Evolutionary conservation across 2,888 invertebrate species (phyloP).

Genomic region (Tupiocoris notatus): DNA sequence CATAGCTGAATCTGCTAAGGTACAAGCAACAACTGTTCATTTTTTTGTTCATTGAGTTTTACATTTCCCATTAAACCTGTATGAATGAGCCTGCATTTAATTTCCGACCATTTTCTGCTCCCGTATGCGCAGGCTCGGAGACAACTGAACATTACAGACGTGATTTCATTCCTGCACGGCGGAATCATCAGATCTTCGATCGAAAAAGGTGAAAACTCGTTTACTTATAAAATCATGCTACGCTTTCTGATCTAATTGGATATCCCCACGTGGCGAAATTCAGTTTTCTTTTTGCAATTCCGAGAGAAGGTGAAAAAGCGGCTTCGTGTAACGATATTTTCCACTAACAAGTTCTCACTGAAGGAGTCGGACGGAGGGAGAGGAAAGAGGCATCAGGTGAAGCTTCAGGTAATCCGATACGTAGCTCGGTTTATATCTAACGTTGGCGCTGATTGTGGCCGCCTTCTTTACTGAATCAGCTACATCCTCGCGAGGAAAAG

Average conservation of each 20-base stretch:
- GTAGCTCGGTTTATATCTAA: background rate
- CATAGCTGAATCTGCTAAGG: too few species aligned
- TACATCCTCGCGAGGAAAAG: background rate
- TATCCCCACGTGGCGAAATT: background rate
- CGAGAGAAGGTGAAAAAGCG: background rate
- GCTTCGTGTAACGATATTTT: background rate
- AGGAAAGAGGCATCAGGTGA: background rate
- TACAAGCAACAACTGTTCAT: too few species aligned
- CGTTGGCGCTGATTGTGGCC: background rate
- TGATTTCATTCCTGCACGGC: constrained; percentile 19
- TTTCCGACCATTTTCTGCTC: too few species aligned
- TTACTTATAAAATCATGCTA: background rate
- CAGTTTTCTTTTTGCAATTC: background rate
- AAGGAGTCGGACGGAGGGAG: background rate
- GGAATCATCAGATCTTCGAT: constrained; percentile 28
- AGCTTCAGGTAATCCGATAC: background rate
- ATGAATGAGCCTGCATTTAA: too few species aligned
- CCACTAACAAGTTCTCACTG: background rate
- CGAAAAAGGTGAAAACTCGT: constrained; percentile 19
- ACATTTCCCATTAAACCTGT: too few species aligned
- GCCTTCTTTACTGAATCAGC: background rate
- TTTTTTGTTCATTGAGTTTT: too few species aligned
- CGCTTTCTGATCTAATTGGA: background rate
- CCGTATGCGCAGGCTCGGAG: constrained; percentile 24
- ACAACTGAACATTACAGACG: constrained; percentile 4